Evolutionary conservation across 2,888 invertebrate genomes (phyloP), one percentile per base, ranked within the genome.

Genomic region (Eupeodes latifasciatus): DNA sequence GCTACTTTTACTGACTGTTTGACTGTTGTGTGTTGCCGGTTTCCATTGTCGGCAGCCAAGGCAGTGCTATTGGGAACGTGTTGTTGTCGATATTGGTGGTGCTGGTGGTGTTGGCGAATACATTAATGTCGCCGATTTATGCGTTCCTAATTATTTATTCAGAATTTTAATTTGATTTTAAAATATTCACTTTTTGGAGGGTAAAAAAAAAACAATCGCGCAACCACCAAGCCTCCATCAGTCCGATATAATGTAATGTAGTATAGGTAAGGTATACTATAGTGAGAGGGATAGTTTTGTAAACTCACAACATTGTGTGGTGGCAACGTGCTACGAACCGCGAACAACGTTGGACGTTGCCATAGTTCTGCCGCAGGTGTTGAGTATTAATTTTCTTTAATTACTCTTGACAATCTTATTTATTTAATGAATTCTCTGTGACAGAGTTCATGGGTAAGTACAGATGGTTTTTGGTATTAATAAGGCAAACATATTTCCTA

Each of bases 141-240:
- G 80, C 81, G 66, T 57, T 85, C 81, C 81, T 89, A 85, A 89
- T 89, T 85, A 88, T 88, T 85, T 88, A 89, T 89, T 89, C 89
- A 81, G 89, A 89, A 89, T 89, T 85, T 89, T 85, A 89, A 89
- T 89, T 89, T 85, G 89, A 85, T 85, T 89, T 89, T 85, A 81
- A 89, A 85, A 85, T 79, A 89, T 89, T 89, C 85, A 16, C 40
- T 62, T 51, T 57, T 67, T 51, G 44, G 61, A 80, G 80, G 71
- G 75, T 71, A 16, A 19, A 19, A 40, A 34, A 27, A 19, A 69
- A 19, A 14, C 40, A 51, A 80, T 71, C 62, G 40, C 5, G 34
- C n/a, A 67, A 53, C 12, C n/a, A 53, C 12, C n/a, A n/a, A 53
- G 49, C 19, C 40, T 64, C 44, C 16, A 40, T 12, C 57, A 16